Evolutionary conservation across 2,113 vertebrate genomes (phyloP).

Genomic region (Pollachius pollachius): DNA sequence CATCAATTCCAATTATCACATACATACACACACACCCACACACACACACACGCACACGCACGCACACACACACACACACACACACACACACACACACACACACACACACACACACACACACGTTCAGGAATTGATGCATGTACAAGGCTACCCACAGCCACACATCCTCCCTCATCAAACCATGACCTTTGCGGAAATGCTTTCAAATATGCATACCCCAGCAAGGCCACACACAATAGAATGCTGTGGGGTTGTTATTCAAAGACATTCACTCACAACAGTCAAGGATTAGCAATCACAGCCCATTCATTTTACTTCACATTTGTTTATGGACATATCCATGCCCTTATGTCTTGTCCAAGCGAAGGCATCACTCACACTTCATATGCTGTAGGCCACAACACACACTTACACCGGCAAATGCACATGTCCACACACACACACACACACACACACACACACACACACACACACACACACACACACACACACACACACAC

Average conservation of each 20-base stretch:
- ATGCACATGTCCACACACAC: slow-evolving; percentile 7
- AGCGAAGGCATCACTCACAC: neutral
- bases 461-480: slow-evolving; percentile 4
- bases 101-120: neutral
- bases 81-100: neutral
- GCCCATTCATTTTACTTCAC: slow-evolving; percentile 9
- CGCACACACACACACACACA: neutral
- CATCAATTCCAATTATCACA: too few species aligned
- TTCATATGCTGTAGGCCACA: neutral
- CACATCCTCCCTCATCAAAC: slow-evolving; percentile 16
- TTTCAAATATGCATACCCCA: slow-evolving; percentile 33
- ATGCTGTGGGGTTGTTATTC: slow-evolving; percentile 23
- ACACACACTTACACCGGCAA: neutral
- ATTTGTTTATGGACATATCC: slow-evolving; percentile 3
- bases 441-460: neutral
- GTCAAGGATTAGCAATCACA: slow-evolving; percentile 19
- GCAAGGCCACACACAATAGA: slow-evolving; percentile 26
- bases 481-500: neutral
- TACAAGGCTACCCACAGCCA: neutral
- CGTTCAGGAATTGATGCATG: neutral
- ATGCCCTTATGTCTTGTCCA: neutral
- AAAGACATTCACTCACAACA: slow-evolving; percentile 27
- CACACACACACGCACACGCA: neutral
- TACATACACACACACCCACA: neutral
- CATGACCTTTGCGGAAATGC: slow-evolving; percentile 50